Evolutionary conservation across 1,140 invertebrate genomes (phyloP).

Genomic region (Thaumatotibia leucotreta): DNA sequence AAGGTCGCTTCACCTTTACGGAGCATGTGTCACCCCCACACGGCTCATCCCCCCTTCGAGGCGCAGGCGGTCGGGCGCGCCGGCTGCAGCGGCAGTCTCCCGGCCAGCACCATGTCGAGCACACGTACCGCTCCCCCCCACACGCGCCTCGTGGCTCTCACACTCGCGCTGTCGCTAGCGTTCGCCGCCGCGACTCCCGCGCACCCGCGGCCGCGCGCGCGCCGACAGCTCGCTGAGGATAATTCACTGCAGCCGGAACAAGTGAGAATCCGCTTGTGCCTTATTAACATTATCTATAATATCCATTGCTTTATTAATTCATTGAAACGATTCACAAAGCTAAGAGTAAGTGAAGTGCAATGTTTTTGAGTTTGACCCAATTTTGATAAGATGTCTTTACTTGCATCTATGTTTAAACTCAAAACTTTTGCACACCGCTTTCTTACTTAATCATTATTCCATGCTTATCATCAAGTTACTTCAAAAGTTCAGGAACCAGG

Average conservation of each 20-base stretch:
- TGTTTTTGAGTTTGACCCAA: not conserved
- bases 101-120: constrained; percentile 18
- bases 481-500: not conserved
- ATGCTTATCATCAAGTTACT: not conserved
- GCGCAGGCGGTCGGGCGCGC: constrained; percentile 9
- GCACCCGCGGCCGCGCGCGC: constrained; percentile 25
- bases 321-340: not conserved
- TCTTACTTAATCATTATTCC: not conserved
- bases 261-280: not conserved
- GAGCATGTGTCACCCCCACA: not conserved
- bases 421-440: not conserved
- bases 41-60: not conserved
- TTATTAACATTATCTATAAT: not conserved
- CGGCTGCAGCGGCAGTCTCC: constrained; percentile 5
- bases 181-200: constrained; percentile 26
- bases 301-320: not conserved
- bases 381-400: not conserved
- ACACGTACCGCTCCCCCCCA: constrained; percentile 26
- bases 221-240: constrained; percentile 57
- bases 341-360: not conserved
- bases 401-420: not conserved
- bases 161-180: constrained; percentile 25
- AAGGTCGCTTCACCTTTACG: not conserved
- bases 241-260: constrained; percentile 46
- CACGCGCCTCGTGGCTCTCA: constrained; percentile 25